These are phyloP conservation scores for Pheosia gnoma DNA, from an alignment of 2,888 invertebrate genomes.

Conservation along the genomic window DNA sequence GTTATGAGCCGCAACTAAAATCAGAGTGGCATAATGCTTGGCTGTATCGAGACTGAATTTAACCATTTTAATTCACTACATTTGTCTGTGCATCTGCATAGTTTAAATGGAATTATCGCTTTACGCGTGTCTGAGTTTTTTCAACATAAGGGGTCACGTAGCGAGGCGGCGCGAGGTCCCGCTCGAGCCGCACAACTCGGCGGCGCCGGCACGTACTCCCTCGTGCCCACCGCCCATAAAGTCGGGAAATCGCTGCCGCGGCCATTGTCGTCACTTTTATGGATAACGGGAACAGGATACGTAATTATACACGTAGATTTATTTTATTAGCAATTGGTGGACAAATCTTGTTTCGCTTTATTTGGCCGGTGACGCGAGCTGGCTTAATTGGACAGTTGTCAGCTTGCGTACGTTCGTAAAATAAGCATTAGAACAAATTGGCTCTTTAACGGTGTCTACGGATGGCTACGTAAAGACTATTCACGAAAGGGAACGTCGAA, in stretches of 20 bases:
- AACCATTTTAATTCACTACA: slow-evolving; percentile 8
- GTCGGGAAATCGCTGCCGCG: slow-evolving; percentile 50
- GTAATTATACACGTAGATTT: slow-evolving; percentile 53
- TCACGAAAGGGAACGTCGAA: not conserved
- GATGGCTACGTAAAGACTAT: not conserved
- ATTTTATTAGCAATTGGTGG: slow-evolving; percentile 42
- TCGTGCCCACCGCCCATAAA: slow-evolving; percentile 48
- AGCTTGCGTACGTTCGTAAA: slow-evolving; percentile 4
- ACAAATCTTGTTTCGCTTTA: slow-evolving; percentile 46
- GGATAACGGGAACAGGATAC: slow-evolving; percentile 53
- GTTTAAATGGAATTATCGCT: slow-evolving; percentile 18
- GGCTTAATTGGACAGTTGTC: slow-evolving; percentile 25
- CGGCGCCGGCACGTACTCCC: slow-evolving; percentile 48
- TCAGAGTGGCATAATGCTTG: slow-evolving; percentile 7
- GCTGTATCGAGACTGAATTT: slow-evolving; percentile 15
- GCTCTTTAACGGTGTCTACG: not conserved
- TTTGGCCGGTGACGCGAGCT: slow-evolving; percentile 32
- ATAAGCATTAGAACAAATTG: slow-evolving; percentile 8
- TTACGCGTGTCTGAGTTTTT: slow-evolving; percentile 30
- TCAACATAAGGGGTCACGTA: slow-evolving; percentile 43
- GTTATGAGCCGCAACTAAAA: slow-evolving; percentile 13
- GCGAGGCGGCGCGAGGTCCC: slow-evolving; percentile 15
- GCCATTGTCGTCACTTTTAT: slow-evolving; percentile 54
- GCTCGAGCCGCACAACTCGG: slow-evolving; percentile 24
- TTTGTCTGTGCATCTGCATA: slow-evolving; percentile 9